phyloP scores from a whole-genome alignment of 2,113 vertebrate species.

The Rousettus leschenaultii region DNA sequence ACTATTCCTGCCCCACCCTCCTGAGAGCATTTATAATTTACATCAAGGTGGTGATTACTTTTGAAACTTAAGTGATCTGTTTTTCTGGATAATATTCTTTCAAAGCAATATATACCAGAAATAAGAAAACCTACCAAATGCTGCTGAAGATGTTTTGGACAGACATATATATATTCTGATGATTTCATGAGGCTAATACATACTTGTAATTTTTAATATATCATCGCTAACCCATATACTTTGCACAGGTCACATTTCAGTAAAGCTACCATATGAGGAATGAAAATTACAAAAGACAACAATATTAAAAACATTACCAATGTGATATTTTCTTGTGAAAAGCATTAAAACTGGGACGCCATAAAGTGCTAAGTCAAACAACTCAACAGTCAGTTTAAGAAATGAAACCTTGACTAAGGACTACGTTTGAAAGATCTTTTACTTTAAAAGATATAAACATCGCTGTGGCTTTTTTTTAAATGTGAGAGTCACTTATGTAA shows the following conservation, averaged over 20 bases:
- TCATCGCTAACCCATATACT: not conserved
- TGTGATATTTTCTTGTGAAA: slow-evolving; percentile 19
- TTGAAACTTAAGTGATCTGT: slow-evolving; percentile 8
- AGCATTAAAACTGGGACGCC: not conserved
- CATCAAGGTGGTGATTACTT: slow-evolving; percentile 16
- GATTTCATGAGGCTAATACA: not conserved
- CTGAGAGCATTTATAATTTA: not conserved
- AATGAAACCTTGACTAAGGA: not conserved
- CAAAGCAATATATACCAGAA: not conserved
- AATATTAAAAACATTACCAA: slow-evolving; percentile 12
- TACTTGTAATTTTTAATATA: slow-evolving; percentile 6
- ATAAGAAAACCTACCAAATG: not conserved
- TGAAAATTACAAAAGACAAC: slow-evolving; percentile 24
- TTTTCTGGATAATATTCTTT: slow-evolving; percentile 10
- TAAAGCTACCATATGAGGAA: not conserved
- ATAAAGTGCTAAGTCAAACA: slow-evolving; percentile 2
- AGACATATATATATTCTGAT: not conserved
- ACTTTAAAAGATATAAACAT: not conserved
- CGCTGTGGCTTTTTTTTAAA: slow-evolving; percentile 17
- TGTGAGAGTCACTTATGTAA: not conserved
- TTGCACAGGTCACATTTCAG: slow-evolving; percentile 19
- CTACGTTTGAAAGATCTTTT: slow-evolving; percentile 12
- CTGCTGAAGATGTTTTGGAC: not conserved
- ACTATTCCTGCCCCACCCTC: not conserved
- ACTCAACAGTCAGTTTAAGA: slow-evolving; percentile 9